Evolutionary conservation across 1,140 invertebrate genomes (phyloP).

Genomic region (Platorchestia sp.): DNA sequence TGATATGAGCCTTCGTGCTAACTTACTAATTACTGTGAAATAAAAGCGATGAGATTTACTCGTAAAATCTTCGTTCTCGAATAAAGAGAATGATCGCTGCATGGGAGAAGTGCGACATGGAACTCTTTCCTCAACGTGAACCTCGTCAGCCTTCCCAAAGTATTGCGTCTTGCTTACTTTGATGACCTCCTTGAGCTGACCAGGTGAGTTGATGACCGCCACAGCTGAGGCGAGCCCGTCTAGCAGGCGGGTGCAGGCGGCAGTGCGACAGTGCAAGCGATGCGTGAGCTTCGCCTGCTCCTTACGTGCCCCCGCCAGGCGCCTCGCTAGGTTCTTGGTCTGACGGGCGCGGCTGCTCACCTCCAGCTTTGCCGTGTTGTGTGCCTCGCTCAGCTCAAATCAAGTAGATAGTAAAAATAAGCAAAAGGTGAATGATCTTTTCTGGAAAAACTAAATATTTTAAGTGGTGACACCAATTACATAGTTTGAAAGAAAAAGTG

Average conservation of each 20-base stretch:
- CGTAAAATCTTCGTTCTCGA: too few relatives aligned
- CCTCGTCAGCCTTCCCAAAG: not conserved
- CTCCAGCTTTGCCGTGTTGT: slow-evolving; percentile 61
- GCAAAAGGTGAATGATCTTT: not conserved
- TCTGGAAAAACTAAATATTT: not conserved
- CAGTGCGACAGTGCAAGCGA: slow-evolving; percentile 60
- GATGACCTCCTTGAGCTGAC: slow-evolving; percentile 61
- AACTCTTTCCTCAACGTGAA: not conserved
- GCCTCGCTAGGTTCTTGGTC: slow-evolving; percentile 62
- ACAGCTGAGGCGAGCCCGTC: slow-evolving; percentile 60
- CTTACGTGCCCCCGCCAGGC: slow-evolving; percentile 59
- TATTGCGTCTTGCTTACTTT: slow-evolving; percentile 51
- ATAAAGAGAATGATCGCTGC: too few relatives aligned
- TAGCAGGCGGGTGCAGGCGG: slow-evolving; percentile 60
- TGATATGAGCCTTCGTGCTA: too few relatives aligned
- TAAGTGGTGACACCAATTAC: not conserved
- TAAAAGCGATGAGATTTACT: too few relatives aligned
- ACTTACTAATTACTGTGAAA: too few relatives aligned
- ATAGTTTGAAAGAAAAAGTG: not conserved
- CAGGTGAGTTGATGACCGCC: slow-evolving; percentile 60
- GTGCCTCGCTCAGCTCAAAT: slow-evolving; percentile 62
- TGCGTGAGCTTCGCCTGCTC: slow-evolving; percentile 57
- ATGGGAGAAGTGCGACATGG: not conserved
- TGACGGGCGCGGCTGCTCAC: slow-evolving; percentile 61
- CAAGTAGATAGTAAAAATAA: not conserved